Conservation (phyloP, 2,888 invertebrate genomes). For the Macrophya annulata region DNA sequence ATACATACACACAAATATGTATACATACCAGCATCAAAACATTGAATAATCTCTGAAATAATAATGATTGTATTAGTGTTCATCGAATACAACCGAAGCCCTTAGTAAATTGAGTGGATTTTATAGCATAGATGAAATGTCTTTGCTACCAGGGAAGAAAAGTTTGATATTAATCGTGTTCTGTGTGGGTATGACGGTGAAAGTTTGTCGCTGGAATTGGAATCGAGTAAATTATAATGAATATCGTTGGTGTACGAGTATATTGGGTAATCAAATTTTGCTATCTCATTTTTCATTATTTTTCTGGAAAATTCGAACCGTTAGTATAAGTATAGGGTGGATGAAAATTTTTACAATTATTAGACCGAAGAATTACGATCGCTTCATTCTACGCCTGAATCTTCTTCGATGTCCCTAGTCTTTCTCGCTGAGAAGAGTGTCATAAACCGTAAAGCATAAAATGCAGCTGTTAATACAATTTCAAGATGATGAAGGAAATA, state of each 20-base stretch:
- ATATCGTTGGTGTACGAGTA: constrained; percentile 12
- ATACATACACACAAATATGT: neutral
- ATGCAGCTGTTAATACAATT: constrained; percentile 65
- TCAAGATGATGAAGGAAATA: constrained; percentile 62
- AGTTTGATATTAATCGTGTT: constrained; percentile 30
- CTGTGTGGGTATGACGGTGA: neutral
- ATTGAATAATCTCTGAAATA: constrained; percentile 24
- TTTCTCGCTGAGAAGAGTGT: constrained; percentile 36
- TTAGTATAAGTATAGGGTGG: constrained; percentile 35
- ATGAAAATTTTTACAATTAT: constrained; percentile 39
- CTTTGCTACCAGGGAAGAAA: neutral
- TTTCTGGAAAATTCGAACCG: constrained; percentile 8
- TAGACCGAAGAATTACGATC: constrained; percentile 35
- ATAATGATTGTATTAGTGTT: neutral
- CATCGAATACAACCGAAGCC: neutral
- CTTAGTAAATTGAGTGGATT: neutral
- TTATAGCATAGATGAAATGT: neutral
- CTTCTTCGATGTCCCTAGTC: constrained; percentile 14
- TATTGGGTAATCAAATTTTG: constrained; percentile 36
- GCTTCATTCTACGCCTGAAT: constrained; percentile 22
- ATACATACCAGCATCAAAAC: neutral
- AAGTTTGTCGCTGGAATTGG: constrained; percentile 22
- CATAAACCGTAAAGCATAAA: constrained; percentile 59
- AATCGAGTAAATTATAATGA: constrained; percentile 28
- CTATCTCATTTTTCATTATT: constrained; percentile 37